Evolutionary conservation across 2,797 vertebrate species (phyloP).

Genomic region (Choloepus didactylus): DNA sequence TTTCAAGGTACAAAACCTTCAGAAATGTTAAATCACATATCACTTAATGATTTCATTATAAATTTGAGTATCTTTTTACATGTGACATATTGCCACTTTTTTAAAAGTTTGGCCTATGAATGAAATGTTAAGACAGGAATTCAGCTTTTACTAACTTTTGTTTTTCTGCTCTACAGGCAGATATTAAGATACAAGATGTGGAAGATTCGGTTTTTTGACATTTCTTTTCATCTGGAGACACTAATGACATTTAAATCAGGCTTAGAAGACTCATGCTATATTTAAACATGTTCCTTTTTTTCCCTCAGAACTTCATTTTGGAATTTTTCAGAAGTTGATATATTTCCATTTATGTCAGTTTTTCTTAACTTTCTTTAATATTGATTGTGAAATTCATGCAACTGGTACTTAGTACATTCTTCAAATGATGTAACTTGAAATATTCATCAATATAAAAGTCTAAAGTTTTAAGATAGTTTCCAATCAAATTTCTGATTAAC

Average conservation of each 20-base stretch:
- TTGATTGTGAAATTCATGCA: not conserved
- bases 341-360: conserved; percentile 19
- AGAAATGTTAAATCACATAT: not conserved
- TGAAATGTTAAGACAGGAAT: not conserved
- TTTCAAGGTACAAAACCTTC: not conserved
- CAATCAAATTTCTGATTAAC: conserved; percentile 5
- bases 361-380: not conserved
- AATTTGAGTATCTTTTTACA: conserved; percentile 43
- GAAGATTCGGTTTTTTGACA: conserved; percentile 17
- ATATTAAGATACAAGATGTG: not conserved
- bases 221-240: conserved; percentile 6
- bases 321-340: not conserved
- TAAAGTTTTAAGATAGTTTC: conserved; percentile 1
- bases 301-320: not conserved
- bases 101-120: not conserved
- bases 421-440: not conserved
- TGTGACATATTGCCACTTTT: not conserved
- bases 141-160: not conserved
- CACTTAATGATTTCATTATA: conserved; percentile 33
- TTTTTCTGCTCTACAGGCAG: not conserved
- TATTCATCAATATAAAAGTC: not conserved
- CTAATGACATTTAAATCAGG: not conserved
- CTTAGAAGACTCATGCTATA: not conserved
- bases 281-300: conserved; percentile 22
- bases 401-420: not conserved